A percentile compares a stretch with the other conserved stretches of the same genome.
Evolutionary conservation across 2,113 vertebrate species (phyloP).

Genomic region (Silurus glanis): DNA sequence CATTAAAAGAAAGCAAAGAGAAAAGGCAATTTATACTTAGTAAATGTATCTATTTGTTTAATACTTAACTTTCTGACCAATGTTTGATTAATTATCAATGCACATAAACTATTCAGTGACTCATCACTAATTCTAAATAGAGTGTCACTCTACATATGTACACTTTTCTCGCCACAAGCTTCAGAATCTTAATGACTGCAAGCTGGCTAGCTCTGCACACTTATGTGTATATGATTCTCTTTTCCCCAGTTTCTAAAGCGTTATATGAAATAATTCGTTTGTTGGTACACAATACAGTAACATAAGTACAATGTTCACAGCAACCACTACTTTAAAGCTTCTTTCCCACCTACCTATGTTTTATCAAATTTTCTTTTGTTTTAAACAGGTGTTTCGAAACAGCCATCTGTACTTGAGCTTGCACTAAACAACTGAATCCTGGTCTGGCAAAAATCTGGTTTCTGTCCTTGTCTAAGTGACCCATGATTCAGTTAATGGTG

Average conservation of each 20-base stretch:
- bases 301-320: not conserved
- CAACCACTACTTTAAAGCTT: not conserved
- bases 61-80: too few species aligned
- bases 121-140: not conserved
- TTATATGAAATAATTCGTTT: not conserved
- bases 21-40: too few species aligned
- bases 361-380: not conserved
- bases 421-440: not conserved
- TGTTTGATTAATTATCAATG: not conserved
- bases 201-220: not conserved
- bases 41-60: too few species aligned
- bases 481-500: not conserved
- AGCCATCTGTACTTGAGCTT: not conserved
- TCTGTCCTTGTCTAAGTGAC: not conserved
- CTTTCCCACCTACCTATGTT: not conserved
- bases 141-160: not conserved
- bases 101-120: not conserved
- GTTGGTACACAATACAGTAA: not conserved
- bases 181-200: not conserved
- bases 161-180: not conserved
- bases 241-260: not conserved
- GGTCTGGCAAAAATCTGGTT: not conserved
- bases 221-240: not conserved
- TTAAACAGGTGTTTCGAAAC: not conserved
- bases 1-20: too few species aligned